Evolutionary conservation across 2,888 invertebrate species (phyloP).

Genomic region (Tortrix viridana): DNA sequence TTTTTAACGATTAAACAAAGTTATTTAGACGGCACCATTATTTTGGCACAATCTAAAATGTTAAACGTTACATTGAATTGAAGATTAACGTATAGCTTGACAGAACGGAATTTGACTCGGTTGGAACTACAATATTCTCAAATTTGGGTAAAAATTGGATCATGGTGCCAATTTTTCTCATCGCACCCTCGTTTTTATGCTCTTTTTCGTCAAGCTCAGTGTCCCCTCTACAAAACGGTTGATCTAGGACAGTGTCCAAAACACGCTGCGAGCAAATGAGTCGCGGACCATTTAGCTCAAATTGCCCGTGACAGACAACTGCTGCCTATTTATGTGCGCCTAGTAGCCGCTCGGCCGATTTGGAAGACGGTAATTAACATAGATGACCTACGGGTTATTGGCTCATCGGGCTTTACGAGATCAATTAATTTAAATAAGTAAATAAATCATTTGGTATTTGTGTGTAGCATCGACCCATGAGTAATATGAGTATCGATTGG

Average conservation of each 20-base stretch:
- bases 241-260: constrained; percentile 45
- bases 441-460: not conserved
- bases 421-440: not conserved
- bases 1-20: too few relatives aligned
- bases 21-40: too few relatives aligned
- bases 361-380: constrained; percentile 22
- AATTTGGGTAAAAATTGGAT: too few relatives aligned
- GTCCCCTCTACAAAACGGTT: constrained; percentile 7
- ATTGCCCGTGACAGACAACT: constrained; percentile 64
- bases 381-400: not conserved
- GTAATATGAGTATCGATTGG: too few relatives aligned
- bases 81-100: too few relatives aligned
- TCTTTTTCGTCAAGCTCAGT: not conserved
- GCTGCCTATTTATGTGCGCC: constrained; percentile 52
- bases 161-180: not conserved
- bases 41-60: too few relatives aligned
- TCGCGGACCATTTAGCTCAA: constrained; percentile 66
- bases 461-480: not conserved
- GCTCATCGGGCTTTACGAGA: not conserved
- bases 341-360: constrained; percentile 36
- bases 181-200: not conserved
- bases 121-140: too few relatives aligned
- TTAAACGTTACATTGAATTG: too few relatives aligned
- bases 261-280: constrained; percentile 60
- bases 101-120: too few relatives aligned